Percentiles rank a stretch among this genome's conserved stretches.
Evolutionary conservation across 23 tunicate genomes (phyloP).

Genomic region (Clavelina lepadiformis): DNA sequence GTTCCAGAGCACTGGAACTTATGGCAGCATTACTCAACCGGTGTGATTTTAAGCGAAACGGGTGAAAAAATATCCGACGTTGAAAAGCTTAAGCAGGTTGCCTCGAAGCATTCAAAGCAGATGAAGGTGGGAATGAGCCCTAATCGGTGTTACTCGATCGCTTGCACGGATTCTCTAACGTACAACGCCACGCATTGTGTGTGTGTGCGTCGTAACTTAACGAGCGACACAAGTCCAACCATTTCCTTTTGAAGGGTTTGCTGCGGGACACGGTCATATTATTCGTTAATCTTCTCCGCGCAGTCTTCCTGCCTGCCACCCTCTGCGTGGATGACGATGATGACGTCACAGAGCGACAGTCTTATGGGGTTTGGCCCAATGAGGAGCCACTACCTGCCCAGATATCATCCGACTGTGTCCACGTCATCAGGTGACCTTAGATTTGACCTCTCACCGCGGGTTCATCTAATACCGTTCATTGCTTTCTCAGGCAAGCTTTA

Average conservation of each 20-base stretch:
- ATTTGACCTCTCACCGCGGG: background rate
- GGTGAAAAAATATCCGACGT: constrained; percentile 84
- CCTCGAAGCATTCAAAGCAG: constrained; percentile 76
- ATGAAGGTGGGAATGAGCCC: constrained; percentile 49
- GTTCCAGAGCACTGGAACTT: constrained; percentile 96
- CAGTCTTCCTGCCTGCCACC: constrained; percentile 92
- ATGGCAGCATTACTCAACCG: constrained; percentile 91
- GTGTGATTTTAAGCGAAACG: constrained; percentile 85
- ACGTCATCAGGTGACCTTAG: constrained; percentile 58
- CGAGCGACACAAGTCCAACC: background rate
- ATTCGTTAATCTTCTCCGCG: constrained; percentile 82
- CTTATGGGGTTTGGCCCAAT: constrained; percentile 77
- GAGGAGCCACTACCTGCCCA: constrained; percentile 54
- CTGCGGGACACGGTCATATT: constrained; percentile 83
- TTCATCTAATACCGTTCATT: background rate
- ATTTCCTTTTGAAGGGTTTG: constrained; percentile 24
- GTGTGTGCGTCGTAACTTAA: too few relatives aligned
- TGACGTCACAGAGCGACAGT: constrained; percentile 56
- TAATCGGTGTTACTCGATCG: background rate
- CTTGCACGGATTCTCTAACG: background rate
- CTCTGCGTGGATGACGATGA: constrained; percentile 49
- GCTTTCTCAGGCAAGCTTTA: constrained; percentile 41
- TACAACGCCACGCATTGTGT: too few relatives aligned
- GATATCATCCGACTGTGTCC: constrained; percentile 61
- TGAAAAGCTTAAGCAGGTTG: constrained; percentile 60